A percentile compares a stretch with the other conserved stretches of the same genome.
These are phyloP conservation scores for Resseliella maxima DNA, from an alignment of 2,888 invertebrate species.

Conservation along the genomic window DNA sequence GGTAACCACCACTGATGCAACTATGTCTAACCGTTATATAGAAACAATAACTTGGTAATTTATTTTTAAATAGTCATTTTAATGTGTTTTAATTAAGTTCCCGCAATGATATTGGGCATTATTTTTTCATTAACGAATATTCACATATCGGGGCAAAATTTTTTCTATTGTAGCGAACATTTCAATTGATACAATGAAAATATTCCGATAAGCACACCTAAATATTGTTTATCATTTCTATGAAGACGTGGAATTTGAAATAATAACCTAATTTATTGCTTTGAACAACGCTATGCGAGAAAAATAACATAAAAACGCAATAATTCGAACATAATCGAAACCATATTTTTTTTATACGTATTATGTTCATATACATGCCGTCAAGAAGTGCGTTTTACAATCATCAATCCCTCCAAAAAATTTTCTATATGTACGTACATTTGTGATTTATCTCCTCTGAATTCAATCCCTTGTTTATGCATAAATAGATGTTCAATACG, in stretches of 20 bases:
- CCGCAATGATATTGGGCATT: not conserved
- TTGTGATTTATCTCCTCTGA: not conserved
- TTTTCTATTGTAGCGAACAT: not conserved
- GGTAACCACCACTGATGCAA: not conserved
- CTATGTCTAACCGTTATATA: constrained; percentile 16
- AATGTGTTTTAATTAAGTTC: constrained; percentile 36
- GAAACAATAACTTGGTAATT: constrained; percentile 27
- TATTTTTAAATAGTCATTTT: constrained; percentile 29
- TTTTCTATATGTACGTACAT: not conserved
- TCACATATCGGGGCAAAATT: not conserved
- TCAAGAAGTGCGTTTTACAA: constrained; percentile 31
- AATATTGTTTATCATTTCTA: constrained; percentile 8
- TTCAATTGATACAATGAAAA: not conserved
- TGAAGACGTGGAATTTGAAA: not conserved
- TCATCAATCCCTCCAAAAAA: not conserved
- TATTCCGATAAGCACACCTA: not conserved
- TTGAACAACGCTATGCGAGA: not conserved
- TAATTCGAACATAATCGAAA: not conserved
- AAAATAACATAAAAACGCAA: not conserved
- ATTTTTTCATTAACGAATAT: not conserved
- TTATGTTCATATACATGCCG: not conserved
- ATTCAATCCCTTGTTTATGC: not conserved
- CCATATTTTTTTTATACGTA: not conserved
- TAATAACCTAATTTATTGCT: constrained; percentile 5
- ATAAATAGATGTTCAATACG: constrained; percentile 41